Evolutionary conservation across 2,113 vertebrate species (phyloP), one percentile per base, ranked within the genome.

Genomic region (Chrysemys picta): DNA sequence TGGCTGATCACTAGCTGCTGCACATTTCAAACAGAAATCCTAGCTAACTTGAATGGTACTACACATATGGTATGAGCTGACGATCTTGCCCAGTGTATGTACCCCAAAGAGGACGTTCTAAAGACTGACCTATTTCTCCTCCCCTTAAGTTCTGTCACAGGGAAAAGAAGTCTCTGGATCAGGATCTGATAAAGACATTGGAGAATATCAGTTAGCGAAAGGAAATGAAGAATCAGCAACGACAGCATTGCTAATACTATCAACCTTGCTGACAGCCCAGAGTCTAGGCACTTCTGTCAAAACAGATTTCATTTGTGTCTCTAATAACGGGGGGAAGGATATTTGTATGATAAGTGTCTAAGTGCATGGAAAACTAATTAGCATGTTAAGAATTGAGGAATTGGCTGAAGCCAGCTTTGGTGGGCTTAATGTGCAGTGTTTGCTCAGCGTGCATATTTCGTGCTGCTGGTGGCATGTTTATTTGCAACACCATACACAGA

Each of bases 231-330:
- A 54, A 92, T 54, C 53, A 88, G 82, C 88, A 89, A 79, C 22
- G 5, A 79, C 4, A 62, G 27, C 93, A 87, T 95, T 94, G 93
- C 93, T 81, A 92, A 94, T 94, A 89, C 81, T 59, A 24, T 50
- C 1, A 78, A 47, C 93, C 84, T 90, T 83, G 83, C 87, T 93
- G 93, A 88, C 93, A 93, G 89, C 78, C 13, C 78, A 27, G 84
- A 92, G 89, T 88, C 78, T 1, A 62, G 85, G 83, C 85, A 94
- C 50, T 89, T 96, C 90, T 87, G 83, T 84, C 25, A 75, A 89
- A 93, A 88, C 72, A 94, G 72, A 85, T 56, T 72, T 91, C 89
- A 88, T 87, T 31, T 5, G 81, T 89, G 62, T 92, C 85, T 49
- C 25, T 89, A 59, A 96, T 82, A 87, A 49, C 0, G 0, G 90